These are phyloP conservation scores for Rhynchopsitta pachyrhyncha DNA, from an alignment of 2,113 vertebrate species.

Conservation along the genomic window DNA sequence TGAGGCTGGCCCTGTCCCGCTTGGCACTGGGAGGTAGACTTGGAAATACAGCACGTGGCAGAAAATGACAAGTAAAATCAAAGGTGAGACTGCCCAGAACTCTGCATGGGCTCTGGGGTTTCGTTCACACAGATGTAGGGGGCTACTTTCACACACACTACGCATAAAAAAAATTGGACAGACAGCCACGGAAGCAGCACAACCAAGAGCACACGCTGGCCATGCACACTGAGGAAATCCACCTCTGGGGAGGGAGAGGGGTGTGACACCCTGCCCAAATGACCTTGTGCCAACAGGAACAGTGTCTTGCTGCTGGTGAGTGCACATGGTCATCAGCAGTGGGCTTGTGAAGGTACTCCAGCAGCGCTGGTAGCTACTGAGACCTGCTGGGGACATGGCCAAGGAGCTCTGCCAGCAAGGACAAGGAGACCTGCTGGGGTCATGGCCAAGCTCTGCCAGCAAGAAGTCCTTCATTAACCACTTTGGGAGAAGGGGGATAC, in stretches of 20 bases:
- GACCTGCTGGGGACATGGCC: background rate
- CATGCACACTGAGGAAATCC: slow-evolving; percentile 53
- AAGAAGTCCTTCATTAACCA: background rate
- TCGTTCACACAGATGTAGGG: background rate
- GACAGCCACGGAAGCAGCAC: background rate
- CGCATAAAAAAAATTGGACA: background rate
- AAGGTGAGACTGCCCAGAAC: background rate
- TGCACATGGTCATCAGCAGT: fast-evolving
- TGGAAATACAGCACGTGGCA: background rate
- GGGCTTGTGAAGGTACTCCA: background rate
- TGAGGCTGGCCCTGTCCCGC: background rate
- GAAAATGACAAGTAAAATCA: background rate
- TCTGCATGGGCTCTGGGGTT: background rate
- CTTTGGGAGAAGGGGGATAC: background rate
- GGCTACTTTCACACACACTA: background rate
- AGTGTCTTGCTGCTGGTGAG: background rate
- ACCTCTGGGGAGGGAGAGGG: background rate
- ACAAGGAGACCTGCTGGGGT: background rate
- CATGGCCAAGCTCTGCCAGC: background rate
- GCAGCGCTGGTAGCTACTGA: background rate
- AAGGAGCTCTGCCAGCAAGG: background rate
- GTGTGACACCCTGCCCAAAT: background rate
- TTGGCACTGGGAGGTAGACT: background rate
- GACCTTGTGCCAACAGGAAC: fast-evolving
- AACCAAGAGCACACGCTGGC: background rate